Base-by-base conservation (phyloP, 2,888 invertebrate genomes). In the Isotomurus palustris region DNA sequence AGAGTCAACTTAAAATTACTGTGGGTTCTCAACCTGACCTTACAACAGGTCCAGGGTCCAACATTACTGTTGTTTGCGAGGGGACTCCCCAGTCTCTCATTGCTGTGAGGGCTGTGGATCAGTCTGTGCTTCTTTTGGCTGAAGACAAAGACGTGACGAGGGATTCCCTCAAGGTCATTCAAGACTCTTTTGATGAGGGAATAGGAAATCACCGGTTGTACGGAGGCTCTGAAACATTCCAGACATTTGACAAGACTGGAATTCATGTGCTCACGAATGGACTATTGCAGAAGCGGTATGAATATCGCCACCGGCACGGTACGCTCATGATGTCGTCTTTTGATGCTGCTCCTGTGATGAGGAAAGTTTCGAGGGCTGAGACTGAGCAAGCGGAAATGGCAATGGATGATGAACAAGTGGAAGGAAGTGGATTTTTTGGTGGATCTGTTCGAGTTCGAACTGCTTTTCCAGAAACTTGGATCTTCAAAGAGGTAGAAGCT, bases 91-190 rank as follows among this genome's bases (percentile, higher is more conserved):
- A 90, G 68, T 91, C 94, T 0, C 85, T 85, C 71, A 86, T 93
- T 8, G 92, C 90, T 4, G 76, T 96, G 5, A 77, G 95, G 64
- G 95, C 90, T 0, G 85, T 91, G 3, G 95, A 95, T 76, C 85
- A 91, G 75, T 85, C 87, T 73, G 87, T 88, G 2, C 74, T 85
- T 2, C 73, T 86, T 6, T 76, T 91, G 3, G 51, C 56, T 17
- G 54, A 53, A 24, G 62, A 64, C 27, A 45, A 40, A 17, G 64
- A 62, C 28, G 53, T 62, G 5, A 56, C 82, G 32, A 73, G 78
- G 72, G 76, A 79, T 12, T 75, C 79, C 71, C 79, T 87, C 0
- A 82, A 25, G 76, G 80, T 25, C 84, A 85, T 71, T 72, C 87
- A 35, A 77, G 78, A 56, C 78, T 8, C 78, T 0, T 86, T 83